Percentiles rank a stretch among this genome's conserved stretches.
phyloP scores from a whole-genome alignment of 2,888 invertebrate species.

The Sepioteuthis lessoniana region DNA sequence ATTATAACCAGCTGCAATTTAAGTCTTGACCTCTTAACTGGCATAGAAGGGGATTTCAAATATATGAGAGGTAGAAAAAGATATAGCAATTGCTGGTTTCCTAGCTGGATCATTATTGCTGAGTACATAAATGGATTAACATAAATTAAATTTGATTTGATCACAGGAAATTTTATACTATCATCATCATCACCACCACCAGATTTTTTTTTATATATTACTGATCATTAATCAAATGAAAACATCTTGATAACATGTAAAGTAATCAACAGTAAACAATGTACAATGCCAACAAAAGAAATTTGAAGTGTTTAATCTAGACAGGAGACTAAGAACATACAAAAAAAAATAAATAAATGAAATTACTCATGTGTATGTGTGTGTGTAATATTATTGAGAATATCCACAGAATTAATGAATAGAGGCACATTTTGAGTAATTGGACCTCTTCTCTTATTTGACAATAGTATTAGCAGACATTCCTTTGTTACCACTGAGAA shows the following conservation, averaged over 20 bases:
- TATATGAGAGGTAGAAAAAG: too few species aligned
- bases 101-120: too few species aligned
- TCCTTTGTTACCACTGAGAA: conserved; percentile 84
- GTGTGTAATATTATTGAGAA: background rate
- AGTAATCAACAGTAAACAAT: background rate
- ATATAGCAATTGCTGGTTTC: too few species aligned
- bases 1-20: too few species aligned
- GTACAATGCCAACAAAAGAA: background rate
- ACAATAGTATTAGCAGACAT: conserved; percentile 57
- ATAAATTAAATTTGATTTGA: background rate
- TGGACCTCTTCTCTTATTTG: conserved; percentile 39
- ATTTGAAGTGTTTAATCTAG: background rate
- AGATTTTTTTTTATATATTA: too few species aligned
- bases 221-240: too few species aligned
- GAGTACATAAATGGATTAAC: background rate
- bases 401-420: background rate
- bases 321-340: background rate
- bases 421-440: background rate
- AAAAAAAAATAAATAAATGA: too few species aligned
- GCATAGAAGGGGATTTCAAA: too few species aligned
- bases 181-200: too few species aligned
- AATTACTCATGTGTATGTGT: background rate
- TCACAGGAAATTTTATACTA: background rate
- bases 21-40: too few species aligned
- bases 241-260: background rate